Conservation (phyloP, 2,797 vertebrate genomes). For the Schizopygopsis pylzovi region DNA sequence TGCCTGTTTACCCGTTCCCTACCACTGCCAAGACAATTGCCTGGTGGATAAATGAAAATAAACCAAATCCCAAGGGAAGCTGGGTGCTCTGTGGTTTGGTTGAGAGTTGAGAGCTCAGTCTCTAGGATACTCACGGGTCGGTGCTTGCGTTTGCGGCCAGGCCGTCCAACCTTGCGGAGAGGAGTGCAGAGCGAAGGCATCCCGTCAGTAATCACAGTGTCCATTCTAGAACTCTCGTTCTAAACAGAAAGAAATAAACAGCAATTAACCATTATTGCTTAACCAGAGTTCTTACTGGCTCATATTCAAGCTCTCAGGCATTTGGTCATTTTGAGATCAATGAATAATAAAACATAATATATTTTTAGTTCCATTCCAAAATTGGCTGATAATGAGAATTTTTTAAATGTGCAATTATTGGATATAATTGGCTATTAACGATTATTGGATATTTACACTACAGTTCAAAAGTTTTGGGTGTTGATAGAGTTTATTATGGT, state of each 20-base stretch:
- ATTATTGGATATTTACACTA: background rate
- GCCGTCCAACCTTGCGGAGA: slow-evolving; percentile 84
- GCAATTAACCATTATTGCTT: background rate
- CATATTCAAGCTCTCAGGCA: background rate
- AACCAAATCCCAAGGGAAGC: slow-evolving; percentile 34
- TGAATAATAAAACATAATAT: background rate
- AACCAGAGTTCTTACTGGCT: background rate
- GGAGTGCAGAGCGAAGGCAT: slow-evolving; percentile 80
- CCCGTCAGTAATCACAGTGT: slow-evolving; percentile 83
- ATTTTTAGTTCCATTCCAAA: background rate
- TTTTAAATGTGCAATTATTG: background rate
- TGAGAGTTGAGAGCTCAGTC: slow-evolving; percentile 37
- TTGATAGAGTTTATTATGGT: background rate
- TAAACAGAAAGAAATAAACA: slow-evolving; percentile 64
- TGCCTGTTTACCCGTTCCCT: slow-evolving; percentile 14
- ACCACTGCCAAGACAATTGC: slow-evolving; percentile 22
- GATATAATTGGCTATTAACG: background rate
- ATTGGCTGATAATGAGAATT: background rate
- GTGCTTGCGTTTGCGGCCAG: slow-evolving; percentile 89
- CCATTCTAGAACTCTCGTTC: slow-evolving; percentile 84
- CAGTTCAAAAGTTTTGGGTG: background rate
- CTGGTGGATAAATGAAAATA: slow-evolving; percentile 32
- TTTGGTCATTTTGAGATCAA: background rate
- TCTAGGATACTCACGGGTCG: slow-evolving; percentile 82
- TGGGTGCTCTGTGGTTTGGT: slow-evolving; percentile 33